These are phyloP conservation scores for Picathartes gymnocephalus DNA, from an alignment of 2,113 vertebrate genomes.

Conservation along the genomic window DNA sequence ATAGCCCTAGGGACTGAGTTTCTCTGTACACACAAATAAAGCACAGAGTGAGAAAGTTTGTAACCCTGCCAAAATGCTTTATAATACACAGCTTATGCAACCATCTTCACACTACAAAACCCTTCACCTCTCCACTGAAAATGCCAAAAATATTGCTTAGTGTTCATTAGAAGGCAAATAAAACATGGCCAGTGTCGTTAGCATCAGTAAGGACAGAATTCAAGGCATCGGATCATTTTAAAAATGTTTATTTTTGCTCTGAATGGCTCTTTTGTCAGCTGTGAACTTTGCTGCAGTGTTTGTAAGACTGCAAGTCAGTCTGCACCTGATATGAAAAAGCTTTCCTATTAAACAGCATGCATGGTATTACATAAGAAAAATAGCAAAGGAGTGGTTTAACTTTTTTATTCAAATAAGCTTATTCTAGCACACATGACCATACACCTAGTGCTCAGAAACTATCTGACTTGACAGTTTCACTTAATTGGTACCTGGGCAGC, in stretches of 20 bases:
- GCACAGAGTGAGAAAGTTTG: constrained; percentile 15
- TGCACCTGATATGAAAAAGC: not conserved
- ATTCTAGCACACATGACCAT: not conserved
- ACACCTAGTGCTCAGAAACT: not conserved
- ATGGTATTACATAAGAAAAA: not conserved
- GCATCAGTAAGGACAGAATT: not conserved
- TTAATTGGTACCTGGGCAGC: not conserved
- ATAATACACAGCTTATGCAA: constrained; percentile 43
- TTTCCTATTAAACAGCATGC: not conserved
- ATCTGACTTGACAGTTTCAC: not conserved
- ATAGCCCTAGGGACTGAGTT: constrained; percentile 34
- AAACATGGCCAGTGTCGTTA: not conserved
- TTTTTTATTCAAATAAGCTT: not conserved
- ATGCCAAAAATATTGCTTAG: not conserved
- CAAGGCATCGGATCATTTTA: not conserved
- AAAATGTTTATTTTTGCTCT: not conserved
- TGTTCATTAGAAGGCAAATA: not conserved
- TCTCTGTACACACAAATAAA: constrained; percentile 25
- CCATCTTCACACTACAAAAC: not conserved
- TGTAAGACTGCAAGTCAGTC: not conserved
- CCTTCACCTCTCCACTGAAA: not conserved
- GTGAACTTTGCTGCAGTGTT: not conserved
- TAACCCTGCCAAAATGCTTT: constrained; percentile 35
- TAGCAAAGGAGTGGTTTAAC: not conserved
- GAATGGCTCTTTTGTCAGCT: constrained; percentile 18